These are phyloP conservation scores for Beroe forskalii DNA, from an alignment of 37 sponge, comb jelly and placozoan genomes.

Conservation along the genomic window DNA sequence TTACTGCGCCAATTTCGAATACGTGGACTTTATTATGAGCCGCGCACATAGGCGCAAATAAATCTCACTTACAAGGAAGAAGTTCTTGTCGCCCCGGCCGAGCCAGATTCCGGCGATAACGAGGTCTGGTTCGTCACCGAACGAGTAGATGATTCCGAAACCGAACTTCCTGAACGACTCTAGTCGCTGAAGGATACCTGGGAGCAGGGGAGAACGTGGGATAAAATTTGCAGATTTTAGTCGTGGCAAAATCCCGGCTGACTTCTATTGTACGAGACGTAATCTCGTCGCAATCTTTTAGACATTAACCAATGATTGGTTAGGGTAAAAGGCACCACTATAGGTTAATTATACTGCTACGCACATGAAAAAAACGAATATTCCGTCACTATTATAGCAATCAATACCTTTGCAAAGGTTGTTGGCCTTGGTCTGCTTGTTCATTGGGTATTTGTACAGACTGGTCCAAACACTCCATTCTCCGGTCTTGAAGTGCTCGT, in stretches of 20 bases:
- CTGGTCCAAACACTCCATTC: slow-evolving; percentile 46
- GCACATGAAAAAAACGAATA: no score
- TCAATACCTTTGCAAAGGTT: slow-evolving; percentile 54
- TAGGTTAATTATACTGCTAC: no score
- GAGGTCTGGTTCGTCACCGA: background rate
- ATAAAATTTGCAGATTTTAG: no score
- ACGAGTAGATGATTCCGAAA: slow-evolving; percentile 27
- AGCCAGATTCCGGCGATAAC: slow-evolving; percentile 41
- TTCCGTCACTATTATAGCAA: no score
- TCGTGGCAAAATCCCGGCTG: no score
- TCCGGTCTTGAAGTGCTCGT: slow-evolving; percentile 18
- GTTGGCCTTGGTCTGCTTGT: background rate
- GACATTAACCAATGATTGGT: no score
- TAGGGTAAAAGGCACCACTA: no score
- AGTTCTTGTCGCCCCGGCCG: slow-evolving; percentile 21
- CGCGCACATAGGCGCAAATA: background rate
- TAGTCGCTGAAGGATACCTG: slow-evolving; percentile 49
- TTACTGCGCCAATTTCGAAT: no score
- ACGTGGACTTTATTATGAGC: background rate
- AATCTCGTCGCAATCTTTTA: no score
- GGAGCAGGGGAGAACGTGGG: background rate
- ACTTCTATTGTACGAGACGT: no score
- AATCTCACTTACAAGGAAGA: slow-evolving; percentile 47
- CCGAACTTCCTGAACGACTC: slow-evolving; percentile 47
- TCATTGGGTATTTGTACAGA: slow-evolving; percentile 12